phyloP scores from a whole-genome alignment of 2,888 invertebrate genomes.

The Pseudococcus jackbeardsleyi region DNA sequence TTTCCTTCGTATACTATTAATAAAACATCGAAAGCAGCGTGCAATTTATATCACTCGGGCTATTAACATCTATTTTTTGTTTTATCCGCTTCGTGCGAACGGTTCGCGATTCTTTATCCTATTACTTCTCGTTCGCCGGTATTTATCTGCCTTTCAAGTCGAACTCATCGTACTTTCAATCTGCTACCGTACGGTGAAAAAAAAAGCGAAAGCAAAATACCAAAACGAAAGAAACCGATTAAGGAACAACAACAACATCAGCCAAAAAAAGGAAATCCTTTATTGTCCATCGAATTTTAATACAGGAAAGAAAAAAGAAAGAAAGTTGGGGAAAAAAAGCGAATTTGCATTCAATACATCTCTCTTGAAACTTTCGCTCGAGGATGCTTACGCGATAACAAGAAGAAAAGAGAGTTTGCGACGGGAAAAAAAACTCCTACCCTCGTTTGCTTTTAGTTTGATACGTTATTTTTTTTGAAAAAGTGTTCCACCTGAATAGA shows the following conservation, averaged over 20 bases:
- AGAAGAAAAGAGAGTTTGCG: background rate
- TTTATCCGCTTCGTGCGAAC: background rate
- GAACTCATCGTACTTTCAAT: background rate
- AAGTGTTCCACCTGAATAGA: background rate
- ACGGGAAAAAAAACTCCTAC: background rate
- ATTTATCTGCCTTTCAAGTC: background rate
- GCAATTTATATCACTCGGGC: conserved; percentile 29
- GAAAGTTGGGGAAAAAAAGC: background rate
- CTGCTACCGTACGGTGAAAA: background rate
- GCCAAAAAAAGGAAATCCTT: background rate
- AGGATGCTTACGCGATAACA: conserved; percentile 44
- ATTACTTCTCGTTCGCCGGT: conserved; percentile 13
- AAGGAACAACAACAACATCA: background rate
- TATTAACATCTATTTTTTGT: conserved; percentile 21
- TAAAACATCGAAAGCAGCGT: conserved; percentile 29
- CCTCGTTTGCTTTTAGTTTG: background rate
- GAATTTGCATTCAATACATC: conserved; percentile 44
- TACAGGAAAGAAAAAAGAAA: background rate
- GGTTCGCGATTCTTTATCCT: conserved; percentile 17
- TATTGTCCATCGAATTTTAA: conserved; percentile 16
- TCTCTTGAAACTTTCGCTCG: conserved; percentile 38
- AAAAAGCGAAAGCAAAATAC: background rate
- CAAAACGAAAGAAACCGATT: conserved; percentile 12
- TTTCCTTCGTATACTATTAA: conserved; percentile 37
- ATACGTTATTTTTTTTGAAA: background rate